Conservation (phyloP, 1,140 invertebrate genomes). For the Diploscapter pachys region DNA sequence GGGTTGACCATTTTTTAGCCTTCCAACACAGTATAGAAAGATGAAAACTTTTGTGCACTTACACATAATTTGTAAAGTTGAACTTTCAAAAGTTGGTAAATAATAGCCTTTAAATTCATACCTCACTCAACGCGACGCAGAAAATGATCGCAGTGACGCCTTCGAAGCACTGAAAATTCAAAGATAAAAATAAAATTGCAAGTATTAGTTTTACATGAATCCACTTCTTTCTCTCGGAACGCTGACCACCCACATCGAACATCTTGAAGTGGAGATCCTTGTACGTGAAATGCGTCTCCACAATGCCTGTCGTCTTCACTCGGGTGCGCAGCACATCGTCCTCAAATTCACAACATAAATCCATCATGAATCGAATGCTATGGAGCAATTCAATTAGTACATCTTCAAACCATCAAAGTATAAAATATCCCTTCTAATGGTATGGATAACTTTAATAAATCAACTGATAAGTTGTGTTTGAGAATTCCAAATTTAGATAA, state of each 20-base stretch:
- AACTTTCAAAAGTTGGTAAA: no score
- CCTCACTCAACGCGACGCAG: constrained; percentile 56
- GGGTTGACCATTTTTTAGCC: no score
- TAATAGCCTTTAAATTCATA: no score
- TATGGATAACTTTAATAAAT: neutral
- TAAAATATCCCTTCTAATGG: neutral
- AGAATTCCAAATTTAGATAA: neutral
- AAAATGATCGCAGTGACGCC: constrained; percentile 53
- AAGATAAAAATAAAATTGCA: no score
- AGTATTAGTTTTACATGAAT: constrained; percentile 58
- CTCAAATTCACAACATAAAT: constrained; percentile 66
- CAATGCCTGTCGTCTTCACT: constrained; percentile 87
- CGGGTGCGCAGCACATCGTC: constrained; percentile 93
- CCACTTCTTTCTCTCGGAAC: constrained; percentile 66
- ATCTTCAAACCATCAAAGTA: no score
- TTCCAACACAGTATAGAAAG: no score
- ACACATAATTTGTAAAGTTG: no score
- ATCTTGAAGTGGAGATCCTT: constrained; percentile 54
- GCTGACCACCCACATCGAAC: constrained; percentile 64
- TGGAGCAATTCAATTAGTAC: constrained; percentile 66
- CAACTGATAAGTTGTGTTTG: neutral
- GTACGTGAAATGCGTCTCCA: constrained; percentile 80
- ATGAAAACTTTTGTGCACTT: no score
- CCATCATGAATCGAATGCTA: constrained; percentile 55
- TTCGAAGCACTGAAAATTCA: constrained; percentile 68